Conservation (phyloP, 2,888 invertebrate genomes). For the Atrina japonica region DNA sequence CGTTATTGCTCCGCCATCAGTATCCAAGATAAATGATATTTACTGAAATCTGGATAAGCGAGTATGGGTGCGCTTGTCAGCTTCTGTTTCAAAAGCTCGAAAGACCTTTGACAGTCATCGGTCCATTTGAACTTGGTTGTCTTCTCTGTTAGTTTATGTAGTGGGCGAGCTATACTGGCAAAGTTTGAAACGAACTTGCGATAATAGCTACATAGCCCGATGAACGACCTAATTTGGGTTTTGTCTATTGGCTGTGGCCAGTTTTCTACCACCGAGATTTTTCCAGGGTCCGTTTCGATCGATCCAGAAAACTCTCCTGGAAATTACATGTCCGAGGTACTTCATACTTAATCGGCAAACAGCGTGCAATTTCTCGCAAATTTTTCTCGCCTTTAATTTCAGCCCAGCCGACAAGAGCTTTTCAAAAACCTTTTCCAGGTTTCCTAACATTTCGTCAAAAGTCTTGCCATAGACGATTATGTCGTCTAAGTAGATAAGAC, state of each 20-base stretch:
- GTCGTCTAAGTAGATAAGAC: conserved; percentile 75
- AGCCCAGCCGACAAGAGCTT: conserved; percentile 26
- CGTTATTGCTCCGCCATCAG: too few species aligned
- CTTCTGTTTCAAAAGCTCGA: background rate
- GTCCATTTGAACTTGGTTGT: conserved; percentile 1
- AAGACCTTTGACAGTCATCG: background rate
- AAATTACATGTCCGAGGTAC: conserved; percentile 30
- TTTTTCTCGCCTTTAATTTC: conserved; percentile 20
- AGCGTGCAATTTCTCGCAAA: conserved; percentile 32
- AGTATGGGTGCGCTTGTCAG: background rate
- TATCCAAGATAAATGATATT: conserved; percentile 1
- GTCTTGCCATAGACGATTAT: conserved; percentile 32
- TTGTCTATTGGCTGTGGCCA: background rate
- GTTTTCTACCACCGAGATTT: background rate
- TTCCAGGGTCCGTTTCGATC: conserved; percentile 18
- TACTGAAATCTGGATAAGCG: background rate
- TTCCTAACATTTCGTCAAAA: conserved; percentile 22
- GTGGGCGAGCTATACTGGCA: background rate
- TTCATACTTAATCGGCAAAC: conserved; percentile 15
- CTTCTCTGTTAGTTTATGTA: conserved; percentile 1
- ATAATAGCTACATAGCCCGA: background rate
- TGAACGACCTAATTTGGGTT: background rate
- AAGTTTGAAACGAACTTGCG: background rate
- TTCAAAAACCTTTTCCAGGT: conserved; percentile 23
- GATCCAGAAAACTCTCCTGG: conserved; percentile 20